A percentile compares a stretch with the other conserved stretches of the same genome.
Evolutionary conservation across 2,113 vertebrate species (phyloP).

Genomic region (Pachycephala philippinensis): DNA sequence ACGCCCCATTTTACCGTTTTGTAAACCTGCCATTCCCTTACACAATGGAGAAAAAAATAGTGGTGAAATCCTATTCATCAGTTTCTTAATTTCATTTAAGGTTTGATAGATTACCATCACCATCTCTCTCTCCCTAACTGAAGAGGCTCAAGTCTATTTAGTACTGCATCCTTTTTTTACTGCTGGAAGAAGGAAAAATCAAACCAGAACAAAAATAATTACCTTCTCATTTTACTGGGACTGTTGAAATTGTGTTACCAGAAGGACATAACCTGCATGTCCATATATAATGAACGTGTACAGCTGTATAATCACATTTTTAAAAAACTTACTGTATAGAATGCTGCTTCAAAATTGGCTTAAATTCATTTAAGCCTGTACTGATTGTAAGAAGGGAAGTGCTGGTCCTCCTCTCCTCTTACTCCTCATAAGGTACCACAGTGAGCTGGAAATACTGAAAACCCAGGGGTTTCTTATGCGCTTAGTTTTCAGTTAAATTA

Average conservation of each 20-base stretch:
- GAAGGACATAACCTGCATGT: neutral
- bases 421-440: neutral
- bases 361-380: neutral
- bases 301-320: neutral
- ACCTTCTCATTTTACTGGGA: neutral
- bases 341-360: neutral
- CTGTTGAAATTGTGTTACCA: neutral
- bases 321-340: neutral
- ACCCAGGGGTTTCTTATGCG: fast-evolving
- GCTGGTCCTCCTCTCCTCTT: neutral
- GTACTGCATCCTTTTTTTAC: neutral
- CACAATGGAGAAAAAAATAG: fast-evolving
- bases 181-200: neutral
- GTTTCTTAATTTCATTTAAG: neutral
- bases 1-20: neutral
- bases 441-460: neutral
- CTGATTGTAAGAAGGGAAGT: neutral
- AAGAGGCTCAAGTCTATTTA: neutral
- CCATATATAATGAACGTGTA: neutral
- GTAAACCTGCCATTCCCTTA: neutral
- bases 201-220: neutral
- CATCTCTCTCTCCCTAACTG: neutral
- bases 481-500: neutral
- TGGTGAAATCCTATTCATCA: neutral
- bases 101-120: neutral